These are phyloP conservation scores for Vollenhovia emeryi DNA, from an alignment of 1,140 invertebrate species.

Conservation along the genomic window DNA sequence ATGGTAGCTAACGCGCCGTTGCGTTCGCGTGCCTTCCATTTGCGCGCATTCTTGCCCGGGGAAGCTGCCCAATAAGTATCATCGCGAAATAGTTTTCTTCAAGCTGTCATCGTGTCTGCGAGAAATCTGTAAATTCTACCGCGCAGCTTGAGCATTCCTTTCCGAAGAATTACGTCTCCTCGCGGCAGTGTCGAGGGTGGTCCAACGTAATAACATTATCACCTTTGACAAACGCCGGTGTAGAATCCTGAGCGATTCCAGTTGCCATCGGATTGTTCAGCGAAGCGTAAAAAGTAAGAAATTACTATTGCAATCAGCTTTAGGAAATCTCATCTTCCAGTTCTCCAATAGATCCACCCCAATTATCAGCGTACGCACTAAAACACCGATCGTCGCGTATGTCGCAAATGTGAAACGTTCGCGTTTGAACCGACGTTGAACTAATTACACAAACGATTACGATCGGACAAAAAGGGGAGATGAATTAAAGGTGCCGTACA, in stretches of 20 bases:
- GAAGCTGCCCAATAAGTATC: conserved; percentile 29
- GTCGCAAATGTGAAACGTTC: background rate
- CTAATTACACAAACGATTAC: background rate
- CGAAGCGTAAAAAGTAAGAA: background rate
- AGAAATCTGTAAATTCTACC: background rate
- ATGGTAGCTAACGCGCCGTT: background rate
- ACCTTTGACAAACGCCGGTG: background rate
- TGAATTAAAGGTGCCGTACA: background rate
- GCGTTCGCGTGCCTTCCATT: background rate
- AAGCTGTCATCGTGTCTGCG: background rate
- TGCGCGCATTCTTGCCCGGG: background rate
- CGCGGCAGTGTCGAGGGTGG: background rate
- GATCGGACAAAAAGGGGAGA: background rate
- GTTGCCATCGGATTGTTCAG: background rate
- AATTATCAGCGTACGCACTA: background rate
- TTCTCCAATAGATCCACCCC: background rate
- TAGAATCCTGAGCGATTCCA: background rate
- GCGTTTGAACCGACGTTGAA: background rate
- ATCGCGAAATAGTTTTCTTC: conserved; percentile 23
- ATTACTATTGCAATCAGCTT: background rate
- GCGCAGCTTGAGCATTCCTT: background rate
- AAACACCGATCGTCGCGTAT: background rate
- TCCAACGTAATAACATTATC: background rate
- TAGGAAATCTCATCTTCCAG: background rate
- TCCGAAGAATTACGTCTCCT: background rate